Evolutionary conservation across 2,888 invertebrate genomes (phyloP).

Genomic region (Cephus runcator): DNA sequence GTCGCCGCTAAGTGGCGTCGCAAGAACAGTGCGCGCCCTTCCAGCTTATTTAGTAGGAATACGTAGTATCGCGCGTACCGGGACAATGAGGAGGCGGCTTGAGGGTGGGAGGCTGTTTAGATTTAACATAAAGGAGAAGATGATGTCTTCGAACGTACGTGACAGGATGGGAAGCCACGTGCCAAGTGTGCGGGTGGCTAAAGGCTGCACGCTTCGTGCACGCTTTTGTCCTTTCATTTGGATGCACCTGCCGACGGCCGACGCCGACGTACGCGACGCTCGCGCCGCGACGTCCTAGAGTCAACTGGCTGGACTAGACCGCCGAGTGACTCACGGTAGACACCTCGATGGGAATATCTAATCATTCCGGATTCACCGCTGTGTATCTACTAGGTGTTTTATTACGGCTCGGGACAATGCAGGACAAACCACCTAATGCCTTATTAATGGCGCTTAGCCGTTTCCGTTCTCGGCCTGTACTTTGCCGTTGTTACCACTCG

Average conservation of each 20-base stretch:
- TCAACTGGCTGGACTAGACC: slow-evolving; percentile 7
- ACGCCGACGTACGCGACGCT: background rate
- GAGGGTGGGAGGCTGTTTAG: slow-evolving; percentile 15
- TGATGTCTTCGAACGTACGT: slow-evolving; percentile 42
- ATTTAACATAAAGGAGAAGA: slow-evolving; percentile 25
- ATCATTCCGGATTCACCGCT: background rate
- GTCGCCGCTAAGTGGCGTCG: slow-evolving; percentile 21
- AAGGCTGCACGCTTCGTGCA: slow-evolving; percentile 15
- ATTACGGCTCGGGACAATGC: background rate
- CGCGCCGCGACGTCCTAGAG: slow-evolving; percentile 13
- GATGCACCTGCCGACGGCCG: slow-evolving; percentile 20
- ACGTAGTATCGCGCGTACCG: slow-evolving; percentile 17
- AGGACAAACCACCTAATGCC: slow-evolving; percentile 3
- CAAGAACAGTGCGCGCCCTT: slow-evolving; percentile 20
- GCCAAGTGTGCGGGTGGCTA: slow-evolving; percentile 36
- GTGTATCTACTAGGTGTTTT: background rate
- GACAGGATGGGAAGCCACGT: slow-evolving; percentile 51
- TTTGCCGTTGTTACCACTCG: background rate
- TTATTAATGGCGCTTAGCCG: slow-evolving; percentile 4
- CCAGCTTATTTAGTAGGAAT: slow-evolving; percentile 34
- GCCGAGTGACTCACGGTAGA: slow-evolving; percentile 31
- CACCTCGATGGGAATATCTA: slow-evolving; percentile 23
- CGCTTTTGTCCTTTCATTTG: slow-evolving; percentile 24
- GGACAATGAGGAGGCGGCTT: slow-evolving; percentile 11
- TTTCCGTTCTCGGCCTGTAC: background rate